Evolutionary conservation across 53 echinoderm and acorn worm species (phyloP), one percentile per base, ranked within the genome.

Genomic region (Holothuria scabra): DNA sequence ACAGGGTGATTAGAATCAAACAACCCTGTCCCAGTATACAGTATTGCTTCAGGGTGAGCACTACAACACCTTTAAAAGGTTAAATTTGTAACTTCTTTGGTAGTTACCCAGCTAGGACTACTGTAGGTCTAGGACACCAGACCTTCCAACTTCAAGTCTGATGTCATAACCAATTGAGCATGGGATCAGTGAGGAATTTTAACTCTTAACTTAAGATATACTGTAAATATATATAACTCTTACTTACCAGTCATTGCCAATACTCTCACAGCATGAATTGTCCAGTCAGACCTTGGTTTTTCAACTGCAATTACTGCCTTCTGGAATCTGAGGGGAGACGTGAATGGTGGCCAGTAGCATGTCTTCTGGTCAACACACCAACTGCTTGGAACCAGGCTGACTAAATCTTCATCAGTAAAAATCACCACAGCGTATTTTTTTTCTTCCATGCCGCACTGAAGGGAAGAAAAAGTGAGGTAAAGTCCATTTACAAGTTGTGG

Each of bases 261-360:
- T 34, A 69, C 23, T 34, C 69, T 69, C 18, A 69, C 44, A 29
- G 69, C 31, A 34, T 69, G 69, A 41, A 22, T 34, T 69, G 69
- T 34, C 69, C 69, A 69, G 21, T 41, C 67, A 5, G 69, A 5
- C 2, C 10, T 12, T 3, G 69, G 69, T 34, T 14, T 14, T 34
- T 69, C 69, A 6, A 16, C 2, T 2, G 18, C 18, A 10, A 30
- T 2, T 20, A 69, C 69, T 69, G 69, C 69, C n/a, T 71, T 71
- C 34, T 41, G 18, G n/a, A 71, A 71, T 7, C 71, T 18, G 9
- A 48, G 3, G 8, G 49, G 32, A 9, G 21, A 30, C 34, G 46
- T 72, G 22, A 46, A 71, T 4, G 72, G 49, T 44, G 72, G 72
- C 72, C 72, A 72, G 46, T 46, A 72, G 72, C 72, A 44, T 5